Evolutionary conservation across 2,888 invertebrate genomes (phyloP).

Genomic region (Drepana falcataria): DNA sequence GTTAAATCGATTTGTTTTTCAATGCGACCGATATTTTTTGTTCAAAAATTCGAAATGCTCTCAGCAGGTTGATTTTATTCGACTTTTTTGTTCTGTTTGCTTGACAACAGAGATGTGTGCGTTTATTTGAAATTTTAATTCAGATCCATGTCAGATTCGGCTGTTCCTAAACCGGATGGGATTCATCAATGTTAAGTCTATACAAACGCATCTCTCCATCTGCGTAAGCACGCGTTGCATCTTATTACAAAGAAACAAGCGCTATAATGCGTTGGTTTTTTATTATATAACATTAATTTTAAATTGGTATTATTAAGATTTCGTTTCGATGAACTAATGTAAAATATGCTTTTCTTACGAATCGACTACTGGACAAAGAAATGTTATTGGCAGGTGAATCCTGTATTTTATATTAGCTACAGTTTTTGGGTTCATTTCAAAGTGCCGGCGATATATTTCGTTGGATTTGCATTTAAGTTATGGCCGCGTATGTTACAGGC

Average conservation of each 20-base stretch:
- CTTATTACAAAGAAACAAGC: conserved; percentile 8
- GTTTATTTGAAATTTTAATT: conserved; percentile 71
- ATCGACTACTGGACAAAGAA: conserved; percentile 58
- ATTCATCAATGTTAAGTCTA: conserved; percentile 63
- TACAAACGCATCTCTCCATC: conserved; percentile 22
- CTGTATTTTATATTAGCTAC: conserved; percentile 57
- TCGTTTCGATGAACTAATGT: conserved; percentile 64
- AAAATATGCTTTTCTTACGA: conserved; percentile 50
- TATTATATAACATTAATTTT: conserved; percentile 7
- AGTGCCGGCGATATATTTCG: conserved; percentile 24
- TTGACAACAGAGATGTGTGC: conserved; percentile 55
- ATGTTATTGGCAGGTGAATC: conserved; percentile 68
- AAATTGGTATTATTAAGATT: conserved; percentile 32
- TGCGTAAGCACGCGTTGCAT: conserved; percentile 1
- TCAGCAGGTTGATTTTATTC: conserved; percentile 50
- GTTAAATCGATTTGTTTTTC: conserved; percentile 1
- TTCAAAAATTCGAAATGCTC: conserved; percentile 36
- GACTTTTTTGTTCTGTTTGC: conserved; percentile 37
- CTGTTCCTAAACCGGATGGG: conserved; percentile 59
- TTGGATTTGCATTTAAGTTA: background rate
- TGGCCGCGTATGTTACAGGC: too few species aligned
- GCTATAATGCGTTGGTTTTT: conserved; percentile 7
- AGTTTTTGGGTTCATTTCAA: conserved; percentile 44
- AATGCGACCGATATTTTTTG: conserved; percentile 26
- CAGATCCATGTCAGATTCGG: conserved; percentile 59